Conservation (phyloP, 2,113 vertebrate genomes). For the Felis catus region F.catus_Fca126_mat1.0 CM031417.1:48977501-48978000, state of each 20-base stretch:
- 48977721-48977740: slow-evolving; percentile 39
- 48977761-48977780: background rate
- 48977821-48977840: no score
- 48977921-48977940: no score
- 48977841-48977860: no score
- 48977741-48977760: background rate
- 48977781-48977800: no score
- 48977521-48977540: slow-evolving; percentile 40
- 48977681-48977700: background rate
- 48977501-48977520: slow-evolving; percentile 33
- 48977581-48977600: slow-evolving; percentile 22
- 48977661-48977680: background rate
- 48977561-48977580: background rate
- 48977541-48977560: background rate
- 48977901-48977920: no score
- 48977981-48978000: no score
- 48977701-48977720: background rate
- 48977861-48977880: no score
- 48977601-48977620: background rate
- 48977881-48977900: no score
- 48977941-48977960: no score
- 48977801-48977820: no score
- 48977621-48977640: background rate
- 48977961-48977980: no score
- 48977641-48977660: background rate